Conservation (phyloP, 2,797 vertebrate genomes). For the Sparus aurata region DNA sequence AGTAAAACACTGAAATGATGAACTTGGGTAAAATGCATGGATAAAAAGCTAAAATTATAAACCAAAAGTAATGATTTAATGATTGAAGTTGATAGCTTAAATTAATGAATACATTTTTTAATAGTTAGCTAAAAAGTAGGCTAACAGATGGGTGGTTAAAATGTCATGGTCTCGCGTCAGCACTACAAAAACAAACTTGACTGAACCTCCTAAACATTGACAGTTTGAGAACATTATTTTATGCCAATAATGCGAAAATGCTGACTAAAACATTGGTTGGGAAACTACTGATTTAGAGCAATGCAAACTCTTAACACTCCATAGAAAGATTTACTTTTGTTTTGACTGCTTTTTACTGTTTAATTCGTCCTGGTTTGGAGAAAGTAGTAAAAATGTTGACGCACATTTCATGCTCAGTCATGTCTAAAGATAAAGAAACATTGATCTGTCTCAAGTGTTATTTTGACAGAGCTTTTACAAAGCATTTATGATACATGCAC, state of each 20-base stretch:
- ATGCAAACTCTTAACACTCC: not conserved
- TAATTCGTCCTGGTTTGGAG: conserved; percentile 10
- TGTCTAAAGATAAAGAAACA: conserved; percentile 44
- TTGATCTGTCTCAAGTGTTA: conserved; percentile 69
- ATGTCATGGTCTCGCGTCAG: too few species aligned
- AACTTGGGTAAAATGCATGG: too few species aligned
- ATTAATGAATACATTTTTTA: not conserved
- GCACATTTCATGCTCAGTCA: not conserved
- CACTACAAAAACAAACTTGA: not conserved
- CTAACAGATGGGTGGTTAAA: not conserved
- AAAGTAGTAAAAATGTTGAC: conserved; percentile 3
- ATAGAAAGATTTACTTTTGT: not conserved
- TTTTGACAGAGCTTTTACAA: conserved; percentile 70
- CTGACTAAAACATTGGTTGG: not conserved
- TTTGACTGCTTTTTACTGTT: not conserved
- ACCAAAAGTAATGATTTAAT: too few species aligned
- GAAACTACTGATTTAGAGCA: not conserved
- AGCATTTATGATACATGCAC: conserved; percentile 73
- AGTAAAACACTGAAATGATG: too few species aligned
- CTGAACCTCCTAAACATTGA: not conserved
- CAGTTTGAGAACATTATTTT: too few species aligned
- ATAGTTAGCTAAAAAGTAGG: too few species aligned
- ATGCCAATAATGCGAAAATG: not conserved
- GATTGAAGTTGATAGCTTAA: not conserved
- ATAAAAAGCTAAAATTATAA: too few species aligned